Percentiles rank a stretch among this genome's conserved stretches.
Evolutionary conservation across 1,140 invertebrate species (phyloP).

Genomic region (Cardiocondyla obscurior): DNA sequence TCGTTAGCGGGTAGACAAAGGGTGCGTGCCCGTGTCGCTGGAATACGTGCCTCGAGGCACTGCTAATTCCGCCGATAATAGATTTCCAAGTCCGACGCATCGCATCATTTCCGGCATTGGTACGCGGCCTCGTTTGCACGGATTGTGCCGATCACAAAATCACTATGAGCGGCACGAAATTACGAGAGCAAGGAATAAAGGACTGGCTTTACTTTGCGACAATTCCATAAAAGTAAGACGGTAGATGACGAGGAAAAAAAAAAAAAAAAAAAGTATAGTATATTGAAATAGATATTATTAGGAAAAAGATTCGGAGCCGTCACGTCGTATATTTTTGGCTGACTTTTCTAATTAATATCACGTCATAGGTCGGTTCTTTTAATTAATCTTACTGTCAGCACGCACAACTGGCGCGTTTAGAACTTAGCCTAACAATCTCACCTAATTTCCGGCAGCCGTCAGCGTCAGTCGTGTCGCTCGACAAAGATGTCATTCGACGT

Average conservation of each 20-base stretch:
- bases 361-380: neutral
- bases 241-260: neutral
- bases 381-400: conserved; percentile 11
- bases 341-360: neutral
- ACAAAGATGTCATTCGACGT: conserved; percentile 51
- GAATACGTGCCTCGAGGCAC: conserved; percentile 65
- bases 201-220: neutral
- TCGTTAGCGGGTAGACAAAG: conserved; percentile 78
- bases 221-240: neutral
- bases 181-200: neutral
- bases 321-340: neutral
- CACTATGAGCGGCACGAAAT: neutral
- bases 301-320: neutral
- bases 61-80: conserved; percentile 78
- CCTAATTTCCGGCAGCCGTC: conserved; percentile 61
- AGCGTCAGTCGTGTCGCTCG: conserved; percentile 48
- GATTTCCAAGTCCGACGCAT: conserved; percentile 64
- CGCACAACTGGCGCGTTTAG: neutral
- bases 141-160: neutral
- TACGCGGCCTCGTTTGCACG: conserved; percentile 12
- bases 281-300: no score
- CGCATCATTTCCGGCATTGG: conserved; percentile 39
- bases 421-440: conserved; percentile 55
- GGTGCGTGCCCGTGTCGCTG: conserved; percentile 65
- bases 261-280: no score